Conservation (phyloP, 2,888 invertebrate genomes). For the Sesia apiformis region DNA sequence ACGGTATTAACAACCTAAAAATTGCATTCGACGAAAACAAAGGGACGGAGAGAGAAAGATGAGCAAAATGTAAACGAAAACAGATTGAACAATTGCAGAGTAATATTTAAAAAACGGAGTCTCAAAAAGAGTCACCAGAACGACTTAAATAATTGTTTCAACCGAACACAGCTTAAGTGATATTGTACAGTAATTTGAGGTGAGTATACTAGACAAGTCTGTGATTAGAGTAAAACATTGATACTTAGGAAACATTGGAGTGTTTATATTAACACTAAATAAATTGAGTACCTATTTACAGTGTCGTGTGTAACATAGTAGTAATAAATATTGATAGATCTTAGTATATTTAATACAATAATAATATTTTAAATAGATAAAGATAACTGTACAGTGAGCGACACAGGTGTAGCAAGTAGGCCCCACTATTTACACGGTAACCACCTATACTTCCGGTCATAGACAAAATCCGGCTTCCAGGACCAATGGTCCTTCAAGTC, state of each 20-base stretch:
- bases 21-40: constrained; percentile 6
- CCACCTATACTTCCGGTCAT: not conserved
- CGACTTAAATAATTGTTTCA: constrained; percentile 2
- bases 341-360: constrained; percentile 1
- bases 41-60: constrained; percentile 59
- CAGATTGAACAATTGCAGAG: not conserved
- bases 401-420: constrained; percentile 63
- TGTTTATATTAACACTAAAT: not conserved
- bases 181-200: constrained; percentile 20
- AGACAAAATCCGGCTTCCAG: not conserved
- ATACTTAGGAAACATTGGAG: constrained; percentile 17
- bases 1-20: not conserved
- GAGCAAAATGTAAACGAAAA: constrained; percentile 38
- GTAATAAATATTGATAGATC: constrained; percentile 3
- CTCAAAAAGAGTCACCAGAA: constrained; percentile 2
- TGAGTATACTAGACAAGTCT: constrained; percentile 14
- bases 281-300: constrained; percentile 16
- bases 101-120: constrained; percentile 2
- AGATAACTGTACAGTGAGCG: constrained; percentile 59
- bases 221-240: constrained; percentile 10
- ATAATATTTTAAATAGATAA: constrained; percentile 1
- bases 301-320: constrained; percentile 1
- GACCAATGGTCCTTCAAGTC: constrained; percentile 2
- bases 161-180: constrained; percentile 51
- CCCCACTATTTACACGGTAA: constrained; percentile 46